Conservation (phyloP, 2,888 invertebrate species). For the Temnothorax unifasciatus region DNA sequence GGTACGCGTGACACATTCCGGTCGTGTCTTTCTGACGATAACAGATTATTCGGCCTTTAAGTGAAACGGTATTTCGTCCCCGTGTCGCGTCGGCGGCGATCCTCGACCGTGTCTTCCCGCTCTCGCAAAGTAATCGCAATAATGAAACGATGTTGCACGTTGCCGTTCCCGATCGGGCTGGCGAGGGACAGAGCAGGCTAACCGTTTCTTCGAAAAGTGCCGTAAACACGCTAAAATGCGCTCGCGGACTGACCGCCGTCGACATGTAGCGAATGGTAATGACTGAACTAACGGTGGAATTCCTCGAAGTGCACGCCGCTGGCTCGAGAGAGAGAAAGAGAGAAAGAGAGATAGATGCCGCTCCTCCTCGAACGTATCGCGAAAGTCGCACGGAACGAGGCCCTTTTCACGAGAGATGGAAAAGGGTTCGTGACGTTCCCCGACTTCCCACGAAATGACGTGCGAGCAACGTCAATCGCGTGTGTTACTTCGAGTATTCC, state of each 20-base stretch:
- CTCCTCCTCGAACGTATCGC: slow-evolving; percentile 51
- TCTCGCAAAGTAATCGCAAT: slow-evolving; percentile 59
- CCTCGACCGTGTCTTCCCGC: slow-evolving; percentile 31
- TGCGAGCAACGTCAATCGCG: slow-evolving; percentile 38
- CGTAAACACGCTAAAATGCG: slow-evolving; percentile 76
- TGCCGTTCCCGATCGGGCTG: slow-evolving; percentile 38
- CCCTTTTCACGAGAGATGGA: slow-evolving; percentile 55
- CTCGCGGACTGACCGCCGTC: slow-evolving; percentile 64
- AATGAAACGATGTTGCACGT: slow-evolving; percentile 66
- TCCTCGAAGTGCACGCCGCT: slow-evolving; percentile 66
- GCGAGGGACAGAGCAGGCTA: slow-evolving; percentile 59
- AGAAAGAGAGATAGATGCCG: slow-evolving; percentile 55
- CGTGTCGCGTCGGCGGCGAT: slow-evolving; percentile 15
- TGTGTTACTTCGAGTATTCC: slow-evolving; percentile 39
- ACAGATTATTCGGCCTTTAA: slow-evolving; percentile 28
- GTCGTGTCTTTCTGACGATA: slow-evolving; percentile 5
- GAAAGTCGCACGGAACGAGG: slow-evolving; percentile 51
- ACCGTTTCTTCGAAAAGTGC: slow-evolving; percentile 76
- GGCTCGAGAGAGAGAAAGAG: slow-evolving; percentile 54
- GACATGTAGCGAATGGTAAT: slow-evolving; percentile 77
- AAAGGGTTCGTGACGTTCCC: slow-evolving; percentile 34
- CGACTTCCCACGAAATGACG: slow-evolving; percentile 19
- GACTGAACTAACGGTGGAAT: slow-evolving; percentile 76
- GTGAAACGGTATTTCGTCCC: slow-evolving; percentile 46
- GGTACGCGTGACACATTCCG: not conserved